A percentile compares a stretch with the other conserved stretches of the same genome.
phyloP scores from a whole-genome alignment of 1,140 invertebrate genomes.

The Drosophila bocki region DNA sequence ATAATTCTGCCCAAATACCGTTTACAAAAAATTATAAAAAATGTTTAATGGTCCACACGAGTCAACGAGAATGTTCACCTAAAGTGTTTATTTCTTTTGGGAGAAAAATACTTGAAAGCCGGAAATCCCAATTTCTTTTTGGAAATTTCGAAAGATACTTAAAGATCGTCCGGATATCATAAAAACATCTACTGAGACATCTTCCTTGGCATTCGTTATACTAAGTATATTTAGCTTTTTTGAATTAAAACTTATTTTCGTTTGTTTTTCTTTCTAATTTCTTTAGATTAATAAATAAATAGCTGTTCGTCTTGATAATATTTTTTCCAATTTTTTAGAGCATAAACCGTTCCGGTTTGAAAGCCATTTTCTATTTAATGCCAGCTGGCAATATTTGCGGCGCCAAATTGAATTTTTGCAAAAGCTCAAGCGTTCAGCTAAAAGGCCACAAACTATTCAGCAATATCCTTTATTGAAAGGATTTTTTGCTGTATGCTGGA shows the following conservation, averaged over 20 bases:
- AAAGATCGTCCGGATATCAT: not conserved
- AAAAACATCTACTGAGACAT: not conserved
- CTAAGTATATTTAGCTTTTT: not conserved
- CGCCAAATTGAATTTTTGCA: constrained; percentile 6
- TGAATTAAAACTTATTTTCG: no score
- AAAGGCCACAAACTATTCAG: constrained; percentile 1
- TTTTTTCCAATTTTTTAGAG: not conserved
- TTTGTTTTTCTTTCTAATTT: no score
- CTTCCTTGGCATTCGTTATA: not conserved
- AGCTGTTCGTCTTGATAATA: no score
- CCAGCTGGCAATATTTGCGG: not conserved
- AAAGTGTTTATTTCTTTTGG: constrained; percentile 33
- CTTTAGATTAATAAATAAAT: no score
- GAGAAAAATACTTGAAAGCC: constrained; percentile 38
- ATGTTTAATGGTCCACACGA: constrained; percentile 66
- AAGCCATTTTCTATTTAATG: not conserved
- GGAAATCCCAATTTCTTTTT: constrained; percentile 62
- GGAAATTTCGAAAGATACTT: constrained; percentile 4
- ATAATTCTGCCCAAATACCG: constrained; percentile 33
- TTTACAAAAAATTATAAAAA: constrained; percentile 54
- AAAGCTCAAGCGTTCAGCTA: not conserved
- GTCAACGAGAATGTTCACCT: constrained; percentile 67
- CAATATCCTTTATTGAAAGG: constrained; percentile 4
- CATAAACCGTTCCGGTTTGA: not conserved
- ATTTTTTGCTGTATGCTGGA: constrained; percentile 2